Percentiles rank a stretch among this genome's conserved stretches.
Evolutionary conservation across 2,113 vertebrate species (phyloP).

Genomic region (Calonectris borealis): DNA sequence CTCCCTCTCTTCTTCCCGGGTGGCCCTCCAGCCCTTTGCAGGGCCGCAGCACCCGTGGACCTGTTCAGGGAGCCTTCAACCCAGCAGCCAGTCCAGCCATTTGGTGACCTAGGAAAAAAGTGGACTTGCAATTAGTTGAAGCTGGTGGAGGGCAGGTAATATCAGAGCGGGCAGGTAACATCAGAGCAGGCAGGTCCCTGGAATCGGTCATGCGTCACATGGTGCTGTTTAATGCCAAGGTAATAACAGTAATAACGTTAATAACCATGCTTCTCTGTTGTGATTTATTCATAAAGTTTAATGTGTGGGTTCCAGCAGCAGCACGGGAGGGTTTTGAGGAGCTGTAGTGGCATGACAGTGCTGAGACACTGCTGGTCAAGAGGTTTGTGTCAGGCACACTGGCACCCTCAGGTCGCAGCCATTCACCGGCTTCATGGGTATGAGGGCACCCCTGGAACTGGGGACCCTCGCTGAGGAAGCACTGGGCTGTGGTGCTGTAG

Average conservation of each 20-base stretch:
- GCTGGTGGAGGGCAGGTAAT: background rate
- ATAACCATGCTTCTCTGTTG: background rate
- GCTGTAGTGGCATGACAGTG: background rate
- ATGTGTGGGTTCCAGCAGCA: background rate
- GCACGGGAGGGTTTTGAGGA: background rate
- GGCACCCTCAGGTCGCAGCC: background rate
- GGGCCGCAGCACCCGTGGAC: background rate
- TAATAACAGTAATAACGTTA: background rate
- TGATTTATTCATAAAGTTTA: background rate
- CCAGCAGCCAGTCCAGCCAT: background rate
- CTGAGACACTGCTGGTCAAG: background rate
- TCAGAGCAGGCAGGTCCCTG: background rate
- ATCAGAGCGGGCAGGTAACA: background rate
- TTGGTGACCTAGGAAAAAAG: background rate
- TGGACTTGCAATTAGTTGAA: background rate
- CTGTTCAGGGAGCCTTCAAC: background rate
- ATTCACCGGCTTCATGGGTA: fast-evolving
- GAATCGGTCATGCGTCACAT: fast-evolving
- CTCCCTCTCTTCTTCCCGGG: background rate
- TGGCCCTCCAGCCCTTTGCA: background rate
- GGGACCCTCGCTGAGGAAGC: background rate
- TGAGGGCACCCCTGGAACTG: background rate
- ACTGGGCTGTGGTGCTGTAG: background rate
- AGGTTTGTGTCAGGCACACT: background rate
- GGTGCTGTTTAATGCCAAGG: background rate